Conservation (phyloP, 2,113 vertebrate species). For the Zootoca vivipara region DNA sequence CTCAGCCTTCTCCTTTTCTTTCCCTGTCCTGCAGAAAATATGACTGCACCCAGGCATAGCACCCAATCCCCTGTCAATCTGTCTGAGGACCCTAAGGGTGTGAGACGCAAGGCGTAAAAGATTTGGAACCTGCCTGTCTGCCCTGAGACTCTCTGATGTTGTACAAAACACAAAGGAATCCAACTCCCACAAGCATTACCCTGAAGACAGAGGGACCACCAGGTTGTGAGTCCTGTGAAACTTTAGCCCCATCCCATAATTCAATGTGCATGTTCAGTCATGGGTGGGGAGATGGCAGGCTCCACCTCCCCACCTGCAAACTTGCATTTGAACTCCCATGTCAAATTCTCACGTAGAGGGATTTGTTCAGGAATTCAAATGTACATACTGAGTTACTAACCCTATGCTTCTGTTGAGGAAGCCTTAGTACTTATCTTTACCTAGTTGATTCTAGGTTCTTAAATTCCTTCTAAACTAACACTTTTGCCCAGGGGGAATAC, state of each 20-base stretch:
- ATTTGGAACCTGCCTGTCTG: not conserved
- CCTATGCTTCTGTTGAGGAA: too few relatives aligned
- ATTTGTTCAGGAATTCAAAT: too few relatives aligned
- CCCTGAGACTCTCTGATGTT: not conserved
- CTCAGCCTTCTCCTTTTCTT: too few relatives aligned
- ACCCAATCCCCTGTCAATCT: not conserved
- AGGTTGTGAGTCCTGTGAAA: not conserved
- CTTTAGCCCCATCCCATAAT: not conserved
- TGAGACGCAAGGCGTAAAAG: not conserved
- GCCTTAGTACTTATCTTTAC: too few relatives aligned
- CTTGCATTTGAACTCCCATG: not conserved
- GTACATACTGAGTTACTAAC: too few relatives aligned
- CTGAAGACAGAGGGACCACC: not conserved
- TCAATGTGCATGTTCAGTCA: not conserved
- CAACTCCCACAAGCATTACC: too few relatives aligned
- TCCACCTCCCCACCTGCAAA: not conserved
- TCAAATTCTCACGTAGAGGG: not conserved
- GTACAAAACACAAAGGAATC: not conserved
- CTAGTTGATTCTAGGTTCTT: too few relatives aligned
- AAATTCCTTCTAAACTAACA: too few relatives aligned
- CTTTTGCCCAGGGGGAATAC: too few relatives aligned
- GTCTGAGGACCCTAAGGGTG: not conserved
- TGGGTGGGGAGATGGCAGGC: not conserved
- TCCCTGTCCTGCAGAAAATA: not conserved
- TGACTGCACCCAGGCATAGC: not conserved